These are phyloP conservation scores for Cossypha dichroa DNA, from an alignment of 2,797 vertebrate genomes.

Conservation along the genomic window DNA sequence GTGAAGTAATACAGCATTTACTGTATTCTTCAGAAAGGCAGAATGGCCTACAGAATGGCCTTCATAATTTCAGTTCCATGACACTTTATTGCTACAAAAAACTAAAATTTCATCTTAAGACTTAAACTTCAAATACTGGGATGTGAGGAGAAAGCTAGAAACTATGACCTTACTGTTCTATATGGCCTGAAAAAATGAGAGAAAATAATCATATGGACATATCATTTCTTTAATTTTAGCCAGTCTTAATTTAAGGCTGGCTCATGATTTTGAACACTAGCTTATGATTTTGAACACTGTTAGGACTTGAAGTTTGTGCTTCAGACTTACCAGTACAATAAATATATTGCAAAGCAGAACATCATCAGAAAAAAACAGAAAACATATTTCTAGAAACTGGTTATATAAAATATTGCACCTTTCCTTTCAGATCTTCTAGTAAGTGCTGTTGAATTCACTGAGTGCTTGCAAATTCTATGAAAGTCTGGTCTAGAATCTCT, in stretches of 20 bases:
- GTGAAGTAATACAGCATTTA: not conserved
- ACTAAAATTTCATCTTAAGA: not conserved
- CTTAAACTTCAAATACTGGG: not conserved
- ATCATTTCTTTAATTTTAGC: not conserved
- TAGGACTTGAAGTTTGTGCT: not conserved
- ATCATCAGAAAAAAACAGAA: not conserved
- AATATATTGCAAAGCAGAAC: not conserved
- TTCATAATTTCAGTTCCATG: not conserved
- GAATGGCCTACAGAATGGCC: not conserved
- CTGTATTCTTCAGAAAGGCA: not conserved
- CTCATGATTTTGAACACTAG: not conserved
- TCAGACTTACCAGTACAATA: not conserved
- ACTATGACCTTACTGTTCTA: not conserved
- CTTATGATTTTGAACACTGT: not conserved
- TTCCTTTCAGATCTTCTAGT: not conserved
- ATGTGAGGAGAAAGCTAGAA: not conserved
- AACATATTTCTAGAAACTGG: not conserved
- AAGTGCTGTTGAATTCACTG: not conserved
- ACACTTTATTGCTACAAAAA: not conserved
- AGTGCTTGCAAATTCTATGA: not conserved
- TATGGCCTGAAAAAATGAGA: not conserved
- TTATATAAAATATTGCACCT: not conserved
- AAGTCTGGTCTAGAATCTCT: not conserved
- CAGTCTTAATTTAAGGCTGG: not conserved
- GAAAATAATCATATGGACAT: not conserved